A percentile compares a stretch with the other conserved stretches of the same genome.
These are phyloP conservation scores for Scytalopus superciliaris DNA, from an alignment of 2,113 vertebrate genomes.

Conservation along the genomic window DNA sequence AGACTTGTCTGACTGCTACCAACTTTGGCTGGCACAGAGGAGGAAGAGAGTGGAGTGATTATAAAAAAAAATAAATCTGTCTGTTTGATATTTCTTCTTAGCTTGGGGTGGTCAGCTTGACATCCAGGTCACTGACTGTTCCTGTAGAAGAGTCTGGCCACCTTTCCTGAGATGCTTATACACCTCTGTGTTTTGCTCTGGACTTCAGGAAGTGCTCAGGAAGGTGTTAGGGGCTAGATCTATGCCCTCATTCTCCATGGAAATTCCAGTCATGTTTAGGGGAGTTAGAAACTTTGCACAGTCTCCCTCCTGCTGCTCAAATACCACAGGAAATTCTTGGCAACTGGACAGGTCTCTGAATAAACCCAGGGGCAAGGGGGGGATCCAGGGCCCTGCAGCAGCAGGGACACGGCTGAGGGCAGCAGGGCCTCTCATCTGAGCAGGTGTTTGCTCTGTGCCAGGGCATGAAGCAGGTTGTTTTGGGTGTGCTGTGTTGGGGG, in stretches of 20 bases:
- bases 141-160: neutral
- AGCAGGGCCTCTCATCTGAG: neutral
- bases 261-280: conserved; percentile 23
- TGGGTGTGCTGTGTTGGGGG: neutral
- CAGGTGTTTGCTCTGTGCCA: neutral
- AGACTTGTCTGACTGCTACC: neutral
- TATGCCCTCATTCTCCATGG: neutral
- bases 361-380: neutral
- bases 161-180: neutral
- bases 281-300: neutral
- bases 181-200: neutral
- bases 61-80: neutral
- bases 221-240: neutral
- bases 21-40: neutral
- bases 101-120: neutral
- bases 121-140: neutral
- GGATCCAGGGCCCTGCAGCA: neutral
- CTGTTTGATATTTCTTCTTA: neutral
- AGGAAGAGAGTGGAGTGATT: neutral
- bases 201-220: neutral
- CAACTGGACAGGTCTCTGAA: neutral
- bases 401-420: fast-evolving
- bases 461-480: neutral
- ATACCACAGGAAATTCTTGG: neutral
- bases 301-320: neutral